Percentiles rank a stretch among this genome's conserved stretches.
phyloP scores from a whole-genome alignment of 2,113 vertebrate genomes.

The Perca fluviatilis region DNA sequence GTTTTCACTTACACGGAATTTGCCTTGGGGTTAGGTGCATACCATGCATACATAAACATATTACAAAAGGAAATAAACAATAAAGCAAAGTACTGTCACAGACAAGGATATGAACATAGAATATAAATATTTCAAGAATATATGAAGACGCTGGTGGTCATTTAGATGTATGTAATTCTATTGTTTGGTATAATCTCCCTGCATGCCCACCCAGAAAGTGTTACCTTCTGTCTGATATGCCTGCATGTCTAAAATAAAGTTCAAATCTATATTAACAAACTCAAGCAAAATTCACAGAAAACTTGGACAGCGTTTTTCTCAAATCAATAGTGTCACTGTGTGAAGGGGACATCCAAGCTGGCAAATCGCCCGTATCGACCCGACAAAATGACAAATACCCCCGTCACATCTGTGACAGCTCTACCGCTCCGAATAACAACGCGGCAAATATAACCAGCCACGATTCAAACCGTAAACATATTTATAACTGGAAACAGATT shows the following conservation, averaged over 20 bases:
- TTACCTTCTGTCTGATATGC: background rate
- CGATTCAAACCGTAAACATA: accelerated
- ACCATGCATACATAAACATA: too few species aligned
- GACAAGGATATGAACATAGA: too few species aligned
- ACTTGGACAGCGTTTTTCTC: background rate
- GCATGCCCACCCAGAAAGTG: background rate
- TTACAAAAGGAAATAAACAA: too few species aligned
- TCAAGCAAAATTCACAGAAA: background rate
- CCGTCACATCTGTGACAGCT: slow-evolving; percentile 29
- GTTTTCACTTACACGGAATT: too few species aligned
- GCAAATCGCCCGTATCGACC: slow-evolving; percentile 29
- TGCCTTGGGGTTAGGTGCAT: too few species aligned
- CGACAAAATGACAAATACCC: slow-evolving; percentile 25
- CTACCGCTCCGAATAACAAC: background rate
- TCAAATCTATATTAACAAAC: background rate
- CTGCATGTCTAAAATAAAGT: background rate
- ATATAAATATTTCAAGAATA: too few species aligned
- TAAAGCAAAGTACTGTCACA: too few species aligned
- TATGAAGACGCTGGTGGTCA: background rate
- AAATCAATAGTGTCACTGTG: background rate
- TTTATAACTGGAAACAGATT: background rate
- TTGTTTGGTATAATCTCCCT: background rate
- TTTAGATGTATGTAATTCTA: background rate
- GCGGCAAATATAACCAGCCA: background rate
- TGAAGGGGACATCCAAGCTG: slow-evolving; percentile 18